Conservation (phyloP, 1,140 invertebrate genomes). For the Tachypleus tridentatus region DNA sequence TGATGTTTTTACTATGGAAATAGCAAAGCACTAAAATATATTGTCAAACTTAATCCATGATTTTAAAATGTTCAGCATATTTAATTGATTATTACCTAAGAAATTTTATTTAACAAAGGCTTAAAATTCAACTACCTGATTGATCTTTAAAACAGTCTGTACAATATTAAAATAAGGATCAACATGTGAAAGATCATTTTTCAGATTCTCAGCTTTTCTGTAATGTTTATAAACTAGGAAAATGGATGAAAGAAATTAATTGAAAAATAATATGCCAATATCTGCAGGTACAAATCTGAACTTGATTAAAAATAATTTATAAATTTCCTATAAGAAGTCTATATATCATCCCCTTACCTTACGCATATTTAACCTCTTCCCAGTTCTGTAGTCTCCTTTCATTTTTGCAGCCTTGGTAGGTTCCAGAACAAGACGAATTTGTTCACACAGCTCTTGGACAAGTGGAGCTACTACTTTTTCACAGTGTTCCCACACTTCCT, state of each 20-base stretch:
- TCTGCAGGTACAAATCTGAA: background rate
- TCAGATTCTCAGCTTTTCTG: no score
- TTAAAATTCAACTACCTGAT: no score
- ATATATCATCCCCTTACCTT: slow-evolving; percentile 42
- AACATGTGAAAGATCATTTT: no score
- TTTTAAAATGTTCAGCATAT: no score
- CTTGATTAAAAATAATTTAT: background rate
- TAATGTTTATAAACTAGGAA: background rate
- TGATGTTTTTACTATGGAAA: no score
- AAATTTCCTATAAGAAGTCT: background rate
- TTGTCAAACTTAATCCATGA: no score
- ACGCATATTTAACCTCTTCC: slow-evolving; percentile 95
- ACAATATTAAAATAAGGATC: no score
- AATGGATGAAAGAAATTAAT: background rate
- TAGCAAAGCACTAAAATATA: no score
- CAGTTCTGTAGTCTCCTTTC: slow-evolving; percentile 90
- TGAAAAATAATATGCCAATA: background rate
- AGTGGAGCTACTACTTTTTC: slow-evolving; percentile 48
- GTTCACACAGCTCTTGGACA: slow-evolving; percentile 83
- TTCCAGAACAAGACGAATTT: slow-evolving; percentile 83
- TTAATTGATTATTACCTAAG: no score
- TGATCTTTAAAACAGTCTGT: no score
- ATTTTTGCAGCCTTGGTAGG: slow-evolving; percentile 83
- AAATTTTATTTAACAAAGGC: no score
- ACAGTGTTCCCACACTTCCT: slow-evolving; percentile 37